Conservation (phyloP, 2,888 invertebrate species). For the Dinocampus coccinellae region DNA sequence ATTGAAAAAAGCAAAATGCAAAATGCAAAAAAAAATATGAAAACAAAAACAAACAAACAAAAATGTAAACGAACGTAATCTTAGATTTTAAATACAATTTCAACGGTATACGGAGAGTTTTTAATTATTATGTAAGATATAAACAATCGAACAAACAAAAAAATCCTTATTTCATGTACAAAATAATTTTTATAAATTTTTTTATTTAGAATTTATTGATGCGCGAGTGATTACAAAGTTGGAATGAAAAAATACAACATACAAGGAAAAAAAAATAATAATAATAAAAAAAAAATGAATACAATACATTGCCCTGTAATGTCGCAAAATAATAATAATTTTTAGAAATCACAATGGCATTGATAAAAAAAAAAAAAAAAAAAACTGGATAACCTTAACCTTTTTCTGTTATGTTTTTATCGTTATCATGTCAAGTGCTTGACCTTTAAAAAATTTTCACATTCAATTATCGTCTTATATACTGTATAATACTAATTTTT, state of each 20-base stretch:
- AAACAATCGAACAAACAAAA: neutral
- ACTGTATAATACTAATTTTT: no score
- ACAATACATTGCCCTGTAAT: constrained; percentile 1
- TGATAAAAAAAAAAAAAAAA: neutral
- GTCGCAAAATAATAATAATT: constrained; percentile 1
- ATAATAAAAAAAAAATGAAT: no score
- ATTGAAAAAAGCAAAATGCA: constrained; percentile 7
- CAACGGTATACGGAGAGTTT: constrained; percentile 29
- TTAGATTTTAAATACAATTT: constrained; percentile 33
- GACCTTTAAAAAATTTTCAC: no score
- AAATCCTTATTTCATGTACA: constrained; percentile 28
- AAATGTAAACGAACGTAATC: constrained; percentile 36
- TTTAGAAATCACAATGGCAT: neutral
- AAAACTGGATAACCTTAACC: neutral
- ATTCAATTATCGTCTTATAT: no score
- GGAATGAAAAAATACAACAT: neutral
- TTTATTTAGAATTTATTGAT: neutral
- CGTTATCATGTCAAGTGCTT: no score
- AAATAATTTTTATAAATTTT: constrained; percentile 19
- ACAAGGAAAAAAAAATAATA: no score
- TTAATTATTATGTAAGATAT: constrained; percentile 32
- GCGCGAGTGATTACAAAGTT: neutral
- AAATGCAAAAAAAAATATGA: constrained; percentile 7
- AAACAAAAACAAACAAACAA: constrained; percentile 12
- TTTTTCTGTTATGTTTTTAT: neutral